Conservation (phyloP, 1,140 invertebrate species). For the Oryctes rhinoceros region DNA sequence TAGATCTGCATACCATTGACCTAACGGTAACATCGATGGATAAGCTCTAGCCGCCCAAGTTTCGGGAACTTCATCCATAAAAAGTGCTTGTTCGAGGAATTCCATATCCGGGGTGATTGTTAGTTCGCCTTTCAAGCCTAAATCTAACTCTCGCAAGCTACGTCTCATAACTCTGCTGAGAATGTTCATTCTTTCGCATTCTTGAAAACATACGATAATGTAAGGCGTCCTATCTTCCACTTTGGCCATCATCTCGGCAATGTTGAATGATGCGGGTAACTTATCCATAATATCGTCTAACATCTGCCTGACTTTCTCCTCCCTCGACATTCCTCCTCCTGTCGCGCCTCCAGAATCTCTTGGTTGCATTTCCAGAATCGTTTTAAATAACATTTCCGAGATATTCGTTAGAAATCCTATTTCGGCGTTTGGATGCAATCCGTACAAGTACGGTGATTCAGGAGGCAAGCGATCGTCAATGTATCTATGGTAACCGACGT, state of each 20-base stretch:
- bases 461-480: conserved; percentile 87
- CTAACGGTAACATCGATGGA: conserved; percentile 85
- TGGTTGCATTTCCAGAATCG: conserved; percentile 92
- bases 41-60: conserved; percentile 88
- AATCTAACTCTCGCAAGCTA: conserved; percentile 84
- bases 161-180: conserved; percentile 82
- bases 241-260: conserved; percentile 84
- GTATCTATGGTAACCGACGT: conserved; percentile 86
- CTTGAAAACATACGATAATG: conserved; percentile 92
- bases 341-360: conserved; percentile 75
- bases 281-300: conserved; percentile 91
- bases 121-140: conserved; percentile 76
- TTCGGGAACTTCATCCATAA: conserved; percentile 85
- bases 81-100: conserved; percentile 81
- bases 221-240: conserved; percentile 91
- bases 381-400: conserved; percentile 87
- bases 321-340: conserved; percentile 72
- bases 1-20: conserved; percentile 89
- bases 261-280: conserved; percentile 88
- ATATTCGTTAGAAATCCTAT: conserved; percentile 91
- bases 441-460: conserved; percentile 91
- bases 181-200: conserved; percentile 94
- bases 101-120: conserved; percentile 95
- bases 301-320: conserved; percentile 79
- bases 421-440: conserved; percentile 93